Base-by-base conservation (phyloP, 1,140 invertebrate genomes). In the Melipona quadrifasciata region DNA sequence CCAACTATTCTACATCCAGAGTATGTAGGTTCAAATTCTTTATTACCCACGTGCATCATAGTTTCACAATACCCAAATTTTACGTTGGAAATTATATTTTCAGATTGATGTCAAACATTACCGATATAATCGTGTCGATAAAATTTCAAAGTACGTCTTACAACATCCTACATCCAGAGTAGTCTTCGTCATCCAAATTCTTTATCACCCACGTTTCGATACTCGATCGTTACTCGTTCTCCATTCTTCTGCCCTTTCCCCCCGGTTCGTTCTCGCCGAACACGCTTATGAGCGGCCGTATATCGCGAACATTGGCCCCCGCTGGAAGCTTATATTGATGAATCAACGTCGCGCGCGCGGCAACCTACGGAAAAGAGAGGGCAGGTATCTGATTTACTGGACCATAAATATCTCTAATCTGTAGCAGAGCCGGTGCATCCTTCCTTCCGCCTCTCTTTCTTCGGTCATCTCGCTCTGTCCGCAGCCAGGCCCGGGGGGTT, bases 391-490 rank as follows among this genome's bases (percentile, higher is more conserved):
- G 91, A 93, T 93, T 91, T 92, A 93, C 90, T 87, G 90, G 84
- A 91, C 88, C 90, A 92, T 92, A 92, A 93, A 93, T 93, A 93
- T 92, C 90, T 92, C 86, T 93, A 92, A 92, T 93, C 92, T 92
- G 86, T 82, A 89, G 84, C 74, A 79, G 86, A 82, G 82, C 74
- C 76, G 34, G 47, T 58, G 76, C 76, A 80, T 81, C 81, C 81
- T 64, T 85, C 70, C 80, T 64, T 85, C 70, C 80, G 79, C 80
- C 73, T 76, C 86, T 82, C 79, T 80, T 82, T 80, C 75, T 80
- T 68, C 31, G 57, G 55, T 31, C 8, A 61, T 14, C 81, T 82
- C 72, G 17, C 57, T 81, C 81, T 67, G 34, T 31, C 68, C 17
- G 3, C 27, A 6, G 21, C 24, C 0, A 39, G 55, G 16, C 6